Conservation (phyloP, 2,113 vertebrate genomes). For the Delphinus delphis region DNA sequence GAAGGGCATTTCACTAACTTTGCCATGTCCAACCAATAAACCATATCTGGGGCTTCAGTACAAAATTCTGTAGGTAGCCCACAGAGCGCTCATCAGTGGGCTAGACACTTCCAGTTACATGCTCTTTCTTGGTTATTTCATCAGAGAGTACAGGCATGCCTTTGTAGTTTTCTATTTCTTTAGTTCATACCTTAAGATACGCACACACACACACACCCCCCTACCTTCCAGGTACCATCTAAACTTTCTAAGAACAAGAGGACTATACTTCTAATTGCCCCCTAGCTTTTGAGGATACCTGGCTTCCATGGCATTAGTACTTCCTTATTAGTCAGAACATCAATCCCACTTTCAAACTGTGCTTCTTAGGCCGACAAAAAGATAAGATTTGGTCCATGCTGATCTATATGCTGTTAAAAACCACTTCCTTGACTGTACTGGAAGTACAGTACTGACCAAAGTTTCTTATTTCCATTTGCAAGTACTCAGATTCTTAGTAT, state of each 20-base stretch:
- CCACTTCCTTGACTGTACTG: background rate
- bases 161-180: background rate
- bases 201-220: background rate
- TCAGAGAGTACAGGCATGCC: background rate
- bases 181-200: background rate
- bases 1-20: background rate
- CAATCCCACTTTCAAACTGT: background rate
- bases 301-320: background rate
- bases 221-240: background rate
- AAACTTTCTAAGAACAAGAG: background rate
- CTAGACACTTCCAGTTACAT: background rate
- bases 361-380: background rate
- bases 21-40: background rate
- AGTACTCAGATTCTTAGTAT: background rate
- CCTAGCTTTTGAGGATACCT: background rate
- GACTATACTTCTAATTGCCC: background rate
- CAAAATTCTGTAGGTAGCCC: background rate
- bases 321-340: background rate
- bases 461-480: background rate
- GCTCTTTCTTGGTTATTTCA: background rate
- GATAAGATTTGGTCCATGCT: background rate
- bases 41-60: background rate
- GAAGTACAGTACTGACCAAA: background rate
- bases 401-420: background rate
- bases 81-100: no score